Base-by-base conservation (phyloP, 2,888 invertebrate genomes). In the Xanthorhoe designata region DNA sequence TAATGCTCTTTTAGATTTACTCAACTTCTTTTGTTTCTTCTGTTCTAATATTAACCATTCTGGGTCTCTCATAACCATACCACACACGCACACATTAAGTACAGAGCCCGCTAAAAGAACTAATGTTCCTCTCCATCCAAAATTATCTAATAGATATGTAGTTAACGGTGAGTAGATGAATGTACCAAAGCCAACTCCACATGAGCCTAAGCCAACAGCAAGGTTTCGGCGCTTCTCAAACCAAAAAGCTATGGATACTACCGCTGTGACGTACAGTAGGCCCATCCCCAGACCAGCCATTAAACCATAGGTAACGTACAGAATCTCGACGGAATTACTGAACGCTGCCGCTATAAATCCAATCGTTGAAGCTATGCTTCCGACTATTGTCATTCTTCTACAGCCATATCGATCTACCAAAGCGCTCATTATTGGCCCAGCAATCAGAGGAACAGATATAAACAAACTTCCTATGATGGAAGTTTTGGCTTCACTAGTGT, bases 161-260 rank as follows among this genome's bases (percentile, higher is more conserved):
- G 97, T 97, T 78, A 98, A 91, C 0, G 98, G 98, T 9, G 98
- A 97, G 86, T 97, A 98, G 13, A 98, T 91, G 79, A 98, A 97
- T 0, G 98, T 98, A 24, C 98, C 98, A 71, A 98, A 96, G 5
- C 98, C 98, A 0, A 97, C 97, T 55, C 98, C 98, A 77, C 97
- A 97, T 0, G 98, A 97, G 0, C 98, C 97, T 59, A 98, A 92
- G 29, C 98, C 97, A 3, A 98, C 97, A 9, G 98, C 98, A 75
- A 98, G 94, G 47, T 97, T 97, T 35, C 98, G 94, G 77, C 96
- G 96, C 84, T 97, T 97, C 77, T 98, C 98, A 87, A 98, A 98
- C 96, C 98, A 98, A 86, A 97, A 98, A 0, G 98, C 98, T 61
- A 98, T 97, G 59, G 97, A 97, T 10, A 98, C 98, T 5, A 98